Evolutionary conservation across 2,797 vertebrate genomes (phyloP), one percentile per base, ranked within the genome.

Genomic region (Myiothlypis chrysogaster): DNA sequence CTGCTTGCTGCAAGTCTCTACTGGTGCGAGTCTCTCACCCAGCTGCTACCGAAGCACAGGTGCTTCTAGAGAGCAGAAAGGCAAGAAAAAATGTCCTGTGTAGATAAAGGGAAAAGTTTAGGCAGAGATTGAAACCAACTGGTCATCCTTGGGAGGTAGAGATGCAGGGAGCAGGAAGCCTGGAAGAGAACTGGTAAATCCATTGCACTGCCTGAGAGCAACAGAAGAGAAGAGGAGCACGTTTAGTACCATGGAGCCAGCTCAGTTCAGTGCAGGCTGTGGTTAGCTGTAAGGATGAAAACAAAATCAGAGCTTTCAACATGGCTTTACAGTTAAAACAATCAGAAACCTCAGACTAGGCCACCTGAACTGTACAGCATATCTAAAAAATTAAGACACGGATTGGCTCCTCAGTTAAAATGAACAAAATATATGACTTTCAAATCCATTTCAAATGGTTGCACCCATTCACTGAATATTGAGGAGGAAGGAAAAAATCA

Each of bases 131-230:
- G 84, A 95, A 97, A 95, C 92, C 96, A 96, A 85, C 92, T 95
- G 92, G 89, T 43, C 75, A 85, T 96, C 94, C 94, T 95, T 90
- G 4, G 46, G 50, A 78, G 0, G 90, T 0, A 53, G 92, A 92
- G 50, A 61, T 83, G 56, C 90, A 70, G 72, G 76, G 87, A 90
- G 65, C 12, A 2, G 88, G 89, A 95, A 94, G 95, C 96, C 96
- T 96, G 95, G 94, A 96, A 96, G 96, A 96, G 94, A 96, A 96
- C 80, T 93, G 95, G 88, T 96, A 95, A 96, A 86, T 96, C 95
- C 94, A 91, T 8, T 93, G 95, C 88, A 84, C 43, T 94, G 95
- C 93, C 94, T 92, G 92, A 91, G 95, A 84, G 83, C 73, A 91
- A 95, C 88, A 94, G 96, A 96, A 92, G 93, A 96, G 93, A 79